Evolutionary conservation across 2,113 vertebrate species (phyloP).

Genomic region (Paraplagusia blochii): DNA sequence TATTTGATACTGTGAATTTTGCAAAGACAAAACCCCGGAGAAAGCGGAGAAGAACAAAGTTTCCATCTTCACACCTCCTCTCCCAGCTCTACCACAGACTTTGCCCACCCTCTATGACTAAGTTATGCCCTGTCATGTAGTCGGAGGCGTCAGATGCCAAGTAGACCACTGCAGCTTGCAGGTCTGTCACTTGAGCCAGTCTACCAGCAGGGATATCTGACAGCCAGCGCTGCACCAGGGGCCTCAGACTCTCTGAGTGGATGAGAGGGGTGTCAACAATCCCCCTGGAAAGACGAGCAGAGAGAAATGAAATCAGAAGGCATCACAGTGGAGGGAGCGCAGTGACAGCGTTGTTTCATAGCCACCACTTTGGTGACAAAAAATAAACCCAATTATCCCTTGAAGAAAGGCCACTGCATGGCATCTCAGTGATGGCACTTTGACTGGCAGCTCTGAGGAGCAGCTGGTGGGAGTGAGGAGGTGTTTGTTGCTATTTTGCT

Average conservation of each 20-base stretch:
- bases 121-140: conserved; percentile 89
- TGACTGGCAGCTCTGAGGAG: conserved; percentile 49
- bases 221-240: conserved; percentile 82
- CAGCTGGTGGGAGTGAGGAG: conserved; percentile 28
- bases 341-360: conserved; percentile 74
- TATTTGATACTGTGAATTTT: conserved; percentile 11
- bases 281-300: conserved; percentile 72
- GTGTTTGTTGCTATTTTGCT: conserved; percentile 43
- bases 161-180: conserved; percentile 82
- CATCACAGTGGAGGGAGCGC: conserved; percentile 67
- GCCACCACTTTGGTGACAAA: conserved; percentile 67
- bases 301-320: conserved; percentile 60
- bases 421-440: conserved; percentile 41
- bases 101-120: conserved; percentile 87
- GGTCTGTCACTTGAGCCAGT: conserved; percentile 84
- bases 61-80: conserved; percentile 51
- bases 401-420: conserved; percentile 49
- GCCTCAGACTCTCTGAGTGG: conserved; percentile 78
- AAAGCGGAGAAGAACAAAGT: conserved; percentile 39
- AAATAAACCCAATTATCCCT: conserved; percentile 75
- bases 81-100: conserved; percentile 77
- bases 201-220: conserved; percentile 81
- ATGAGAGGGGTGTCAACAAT: conserved; percentile 86
- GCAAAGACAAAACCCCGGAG: conserved; percentile 1
- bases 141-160: conserved; percentile 83